phyloP scores from a whole-genome alignment of 2,888 invertebrate species.

The Tinea pellionella region DNA sequence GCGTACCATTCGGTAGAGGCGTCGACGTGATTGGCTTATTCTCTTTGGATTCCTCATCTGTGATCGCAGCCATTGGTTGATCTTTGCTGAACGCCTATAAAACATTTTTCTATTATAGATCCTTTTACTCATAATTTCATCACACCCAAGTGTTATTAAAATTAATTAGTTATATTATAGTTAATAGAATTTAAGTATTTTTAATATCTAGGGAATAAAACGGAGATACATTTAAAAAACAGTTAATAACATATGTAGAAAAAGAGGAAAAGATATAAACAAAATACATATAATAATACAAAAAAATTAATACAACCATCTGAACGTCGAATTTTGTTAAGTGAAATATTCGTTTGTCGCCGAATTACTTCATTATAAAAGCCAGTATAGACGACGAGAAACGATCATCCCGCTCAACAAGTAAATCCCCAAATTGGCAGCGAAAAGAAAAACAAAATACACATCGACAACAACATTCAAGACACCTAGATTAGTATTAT shows the following conservation, averaged over 20 bases:
- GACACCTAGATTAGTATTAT: not conserved
- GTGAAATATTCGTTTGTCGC: not conserved
- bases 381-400: not conserved
- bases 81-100: not conserved
- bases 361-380: not conserved
- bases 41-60: slow-evolving; percentile 63
- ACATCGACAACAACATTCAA: not conserved
- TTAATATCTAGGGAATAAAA: too few species aligned
- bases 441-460: not conserved
- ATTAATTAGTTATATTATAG: too few species aligned
- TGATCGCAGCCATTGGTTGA: slow-evolving; percentile 35
- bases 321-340: not conserved
- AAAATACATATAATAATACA: not conserved
- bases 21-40: slow-evolving; percentile 59
- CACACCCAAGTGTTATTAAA: too few species aligned
- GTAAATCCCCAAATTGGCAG: not conserved
- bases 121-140: too few species aligned
- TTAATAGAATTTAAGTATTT: too few species aligned
- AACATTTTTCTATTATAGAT: not conserved
- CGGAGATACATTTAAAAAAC: too few species aligned
- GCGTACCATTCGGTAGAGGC: slow-evolving; percentile 48
- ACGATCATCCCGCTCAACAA: not conserved
- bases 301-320: not conserved
- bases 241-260: too few species aligned
- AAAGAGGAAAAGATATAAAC: not conserved